Percentiles rank a stretch among this genome's conserved stretches.
Evolutionary conservation across 2,888 invertebrate species (phyloP).

Genomic region (Lamproptera curius): DNA sequence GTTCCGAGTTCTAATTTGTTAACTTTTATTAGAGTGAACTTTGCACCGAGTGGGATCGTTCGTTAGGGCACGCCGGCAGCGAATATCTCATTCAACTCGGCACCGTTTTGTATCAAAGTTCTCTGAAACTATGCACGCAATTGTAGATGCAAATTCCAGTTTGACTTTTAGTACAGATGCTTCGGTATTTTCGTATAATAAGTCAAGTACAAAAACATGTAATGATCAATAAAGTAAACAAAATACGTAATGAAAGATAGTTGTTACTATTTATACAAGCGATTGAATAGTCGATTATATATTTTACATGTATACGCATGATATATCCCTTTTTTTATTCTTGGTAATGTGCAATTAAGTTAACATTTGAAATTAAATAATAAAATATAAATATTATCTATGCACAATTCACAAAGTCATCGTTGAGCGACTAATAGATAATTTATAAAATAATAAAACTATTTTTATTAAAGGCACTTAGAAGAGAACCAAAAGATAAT

Average conservation of each 20-base stretch:
- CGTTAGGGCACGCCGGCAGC: conserved; percentile 31
- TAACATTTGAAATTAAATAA: not conserved
- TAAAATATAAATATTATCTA: not conserved
- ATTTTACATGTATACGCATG: too few relatives aligned
- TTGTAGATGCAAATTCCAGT: conserved; percentile 22
- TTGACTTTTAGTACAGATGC: conserved; percentile 4
- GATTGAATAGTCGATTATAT: too few relatives aligned
- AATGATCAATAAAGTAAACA: too few relatives aligned
- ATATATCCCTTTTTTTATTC: too few relatives aligned
- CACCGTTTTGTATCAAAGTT: conserved; percentile 25
- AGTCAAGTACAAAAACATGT: too few relatives aligned
- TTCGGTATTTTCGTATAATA: too few relatives aligned
- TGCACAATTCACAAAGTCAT: not conserved
- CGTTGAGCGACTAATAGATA: not conserved
- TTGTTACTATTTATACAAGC: too few relatives aligned
- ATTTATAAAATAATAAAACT: not conserved
- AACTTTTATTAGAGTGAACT: conserved; percentile 11
- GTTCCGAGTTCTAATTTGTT: conserved; percentile 10
- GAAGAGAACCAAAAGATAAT: not conserved
- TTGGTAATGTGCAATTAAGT: too few relatives aligned
- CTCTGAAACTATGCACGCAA: conserved; percentile 25
- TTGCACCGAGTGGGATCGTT: conserved; percentile 21
- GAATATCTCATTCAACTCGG: conserved; percentile 31
- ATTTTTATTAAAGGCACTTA: too few relatives aligned
- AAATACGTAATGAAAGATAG: too few relatives aligned